Percentiles rank a stretch among this genome's conserved stretches.
phyloP scores from a whole-genome alignment of 2,113 vertebrate species.

The Mesoclemmys tuberculata region DNA sequence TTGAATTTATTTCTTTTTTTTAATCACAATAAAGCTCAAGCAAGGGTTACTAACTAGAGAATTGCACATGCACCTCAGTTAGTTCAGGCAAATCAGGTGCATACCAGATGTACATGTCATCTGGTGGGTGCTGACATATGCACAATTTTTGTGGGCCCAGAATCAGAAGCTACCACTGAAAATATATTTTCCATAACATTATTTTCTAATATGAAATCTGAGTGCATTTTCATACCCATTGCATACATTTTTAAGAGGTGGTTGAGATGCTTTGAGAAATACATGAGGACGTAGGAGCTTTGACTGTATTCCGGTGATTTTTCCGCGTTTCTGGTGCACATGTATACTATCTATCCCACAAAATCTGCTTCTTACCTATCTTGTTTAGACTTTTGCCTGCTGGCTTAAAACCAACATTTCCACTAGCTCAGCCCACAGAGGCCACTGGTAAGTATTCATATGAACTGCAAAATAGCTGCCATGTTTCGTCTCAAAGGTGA shows the following conservation, averaged over 20 bases:
- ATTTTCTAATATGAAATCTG: background rate
- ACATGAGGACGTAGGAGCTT: background rate
- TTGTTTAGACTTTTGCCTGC: background rate
- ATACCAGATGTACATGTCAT: background rate
- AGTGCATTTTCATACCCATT: background rate
- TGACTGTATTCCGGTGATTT: conserved; percentile 7
- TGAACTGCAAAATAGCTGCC: background rate
- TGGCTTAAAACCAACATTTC: background rate
- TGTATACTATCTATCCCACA: background rate
- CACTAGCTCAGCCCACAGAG: background rate
- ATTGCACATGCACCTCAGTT: background rate
- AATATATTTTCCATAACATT: background rate
- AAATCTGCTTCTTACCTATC: background rate
- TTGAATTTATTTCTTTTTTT: conserved; percentile 10
- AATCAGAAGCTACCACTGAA: background rate
- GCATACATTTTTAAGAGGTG: background rate
- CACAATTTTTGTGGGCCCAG: background rate
- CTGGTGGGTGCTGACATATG: background rate
- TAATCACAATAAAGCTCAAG: background rate
- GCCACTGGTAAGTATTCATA: background rate
- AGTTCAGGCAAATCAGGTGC: background rate
- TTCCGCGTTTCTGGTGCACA: background rate
- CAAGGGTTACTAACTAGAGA: background rate
- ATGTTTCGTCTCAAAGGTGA: background rate
- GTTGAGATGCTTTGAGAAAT: conserved; percentile 1